Conservation (phyloP, 2,888 invertebrate genomes). For the Drosophila multiciliata region DNA sequence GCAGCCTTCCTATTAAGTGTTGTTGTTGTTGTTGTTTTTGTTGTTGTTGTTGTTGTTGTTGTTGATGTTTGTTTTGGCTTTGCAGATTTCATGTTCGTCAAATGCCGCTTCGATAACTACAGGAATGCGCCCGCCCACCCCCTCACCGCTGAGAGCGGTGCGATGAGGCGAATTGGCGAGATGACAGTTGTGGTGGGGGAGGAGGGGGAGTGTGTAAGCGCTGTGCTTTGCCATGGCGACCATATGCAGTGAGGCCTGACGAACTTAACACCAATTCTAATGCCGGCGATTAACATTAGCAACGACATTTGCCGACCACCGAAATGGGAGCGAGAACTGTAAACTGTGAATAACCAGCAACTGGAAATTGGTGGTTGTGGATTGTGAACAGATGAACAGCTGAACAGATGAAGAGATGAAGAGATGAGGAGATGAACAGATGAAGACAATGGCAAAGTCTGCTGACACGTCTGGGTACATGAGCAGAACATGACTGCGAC, state of each 20-base stretch:
- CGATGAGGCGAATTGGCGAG: neutral
- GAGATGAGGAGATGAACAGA: neutral
- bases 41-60: constrained; percentile 8
- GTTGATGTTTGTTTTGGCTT: constrained; percentile 35
- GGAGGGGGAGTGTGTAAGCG: neutral
- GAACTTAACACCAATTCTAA: constrained; percentile 75
- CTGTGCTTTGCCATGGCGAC: constrained; percentile 30
- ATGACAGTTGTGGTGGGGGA: too few species aligned
- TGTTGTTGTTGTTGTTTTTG: neutral
- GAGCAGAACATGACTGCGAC: constrained; percentile 44
- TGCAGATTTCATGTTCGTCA: constrained; percentile 65
- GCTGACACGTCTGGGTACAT: constrained; percentile 55
- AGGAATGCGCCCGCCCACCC: neutral
- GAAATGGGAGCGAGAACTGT: constrained; percentile 12
- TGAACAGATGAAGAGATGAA: too few species aligned
- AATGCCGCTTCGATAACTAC: constrained; percentile 67
- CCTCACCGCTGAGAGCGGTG: neutral
- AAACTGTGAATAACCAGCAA: neutral
- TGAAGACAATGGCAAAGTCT: constrained; percentile 17
- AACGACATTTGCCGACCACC: constrained; percentile 45
- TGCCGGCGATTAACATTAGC: constrained; percentile 76
- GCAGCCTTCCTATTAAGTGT: neutral
- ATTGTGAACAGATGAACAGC: too few species aligned
- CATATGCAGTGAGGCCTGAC: constrained; percentile 37
- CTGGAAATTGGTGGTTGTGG: neutral